Percentiles rank a stretch among this genome's conserved stretches.
These are phyloP conservation scores for Podarcis siculus DNA, from an alignment of 2,797 vertebrate genomes.

Conservation along the genomic window DNA sequence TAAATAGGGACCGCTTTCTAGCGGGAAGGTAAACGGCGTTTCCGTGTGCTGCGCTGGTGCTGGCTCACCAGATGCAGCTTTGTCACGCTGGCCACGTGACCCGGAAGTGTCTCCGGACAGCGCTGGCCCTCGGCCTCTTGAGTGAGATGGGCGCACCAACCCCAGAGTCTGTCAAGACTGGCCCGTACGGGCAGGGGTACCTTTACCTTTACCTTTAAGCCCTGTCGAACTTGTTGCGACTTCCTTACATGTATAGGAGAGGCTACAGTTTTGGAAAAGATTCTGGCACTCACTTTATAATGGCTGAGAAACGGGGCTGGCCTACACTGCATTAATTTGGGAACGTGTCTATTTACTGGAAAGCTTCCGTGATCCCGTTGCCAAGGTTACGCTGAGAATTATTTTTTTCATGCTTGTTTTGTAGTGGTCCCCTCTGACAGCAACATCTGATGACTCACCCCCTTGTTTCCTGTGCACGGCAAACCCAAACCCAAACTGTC, in stretches of 20 bases:
- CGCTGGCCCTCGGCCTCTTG: no score
- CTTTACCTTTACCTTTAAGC: neutral
- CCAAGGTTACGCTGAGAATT: slow-evolving; percentile 46
- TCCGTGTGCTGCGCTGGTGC: no score
- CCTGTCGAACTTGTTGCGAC: neutral
- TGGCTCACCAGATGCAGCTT: no score
- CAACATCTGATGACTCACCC: slow-evolving; percentile 68
- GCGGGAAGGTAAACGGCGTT: no score
- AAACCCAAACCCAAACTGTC: slow-evolving; percentile 73
- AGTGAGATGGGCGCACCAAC: no score
- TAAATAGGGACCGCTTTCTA: no score
- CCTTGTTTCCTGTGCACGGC: slow-evolving; percentile 78
- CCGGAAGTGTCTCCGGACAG: no score
- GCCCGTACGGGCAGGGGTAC: no score
- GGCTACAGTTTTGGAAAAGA: slow-evolving; percentile 23
- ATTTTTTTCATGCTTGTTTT: slow-evolving; percentile 57
- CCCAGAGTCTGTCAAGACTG: no score
- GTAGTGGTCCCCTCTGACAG: slow-evolving; percentile 62
- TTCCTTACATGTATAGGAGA: neutral
- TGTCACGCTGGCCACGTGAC: no score
- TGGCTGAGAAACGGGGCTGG: slow-evolving; percentile 47
- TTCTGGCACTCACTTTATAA: slow-evolving; percentile 42
- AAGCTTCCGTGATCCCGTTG: slow-evolving; percentile 50
- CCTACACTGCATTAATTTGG: slow-evolving; percentile 40
- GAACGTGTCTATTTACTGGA: slow-evolving; percentile 42